Evolutionary conservation across 2,113 vertebrate genomes (phyloP), one percentile per base, ranked within the genome.

Genomic region (Gymnorhina tibicen): DNA sequence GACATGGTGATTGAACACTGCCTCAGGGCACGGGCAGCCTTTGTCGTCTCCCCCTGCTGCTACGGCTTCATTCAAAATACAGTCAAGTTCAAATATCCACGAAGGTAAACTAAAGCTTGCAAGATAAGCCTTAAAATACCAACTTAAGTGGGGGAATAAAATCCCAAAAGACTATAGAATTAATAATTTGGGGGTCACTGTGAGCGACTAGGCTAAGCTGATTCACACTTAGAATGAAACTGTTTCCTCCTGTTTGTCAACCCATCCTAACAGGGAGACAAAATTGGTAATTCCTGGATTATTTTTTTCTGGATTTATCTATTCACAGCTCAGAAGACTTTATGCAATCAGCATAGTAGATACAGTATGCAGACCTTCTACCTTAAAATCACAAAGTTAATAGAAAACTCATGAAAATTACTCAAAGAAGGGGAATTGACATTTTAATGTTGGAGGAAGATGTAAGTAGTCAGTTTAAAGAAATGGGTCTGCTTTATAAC

Each of bases 11-110:
- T 99, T 13, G 98, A 99, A 27, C 99, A 98, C 68, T 99, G 99
- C 92, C 93, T 99, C 96, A 97, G 98, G 79, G 98, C 98, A 1
- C 95, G 89, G 42, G 99, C 99, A 27, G 97, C 98, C 70, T 99
- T 99, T 58, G 98, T 99, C 93, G 89, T 99, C 49, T 99, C 99
- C 73, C 99, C 99, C 2, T 99, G 99, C 97, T 99, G 99, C 97
- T 99, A 99, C 0, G 99, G 99, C 75, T 99, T 99, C 97, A 98
- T 99, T 94, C 99, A 99, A 96, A 99, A 99, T 55, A 99, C 99
- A 10, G 85, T 98, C 75, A 99, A 99, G 97, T 99, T 99, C 97
- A 98, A 96, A 74, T 99, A 99, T 95, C 99, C 99, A 72, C 98
- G 97, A 97, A 99, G 99, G 99, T 99, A 87, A 97, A 76, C 16